Conservation (phyloP, 2,888 invertebrate species). For the Alviniconcha strummeri region DNA sequence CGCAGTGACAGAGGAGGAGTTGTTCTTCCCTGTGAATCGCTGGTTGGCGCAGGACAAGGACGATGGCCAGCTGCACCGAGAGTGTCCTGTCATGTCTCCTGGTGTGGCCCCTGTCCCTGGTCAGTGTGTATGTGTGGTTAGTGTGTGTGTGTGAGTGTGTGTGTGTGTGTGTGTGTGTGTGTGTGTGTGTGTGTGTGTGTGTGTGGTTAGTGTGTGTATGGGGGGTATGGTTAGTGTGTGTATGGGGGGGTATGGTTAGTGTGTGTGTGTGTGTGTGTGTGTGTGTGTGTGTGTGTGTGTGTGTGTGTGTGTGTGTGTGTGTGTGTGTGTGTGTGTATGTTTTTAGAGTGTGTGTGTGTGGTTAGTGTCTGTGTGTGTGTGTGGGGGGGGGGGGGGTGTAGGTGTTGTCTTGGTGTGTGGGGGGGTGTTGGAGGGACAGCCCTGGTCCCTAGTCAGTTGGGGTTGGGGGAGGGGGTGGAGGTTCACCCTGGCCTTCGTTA, state of each 20-base stretch:
- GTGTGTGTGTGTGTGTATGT: neutral
- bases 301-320: no score
- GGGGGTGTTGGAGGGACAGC: no score
- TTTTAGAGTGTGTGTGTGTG: no score
- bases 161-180: no score
- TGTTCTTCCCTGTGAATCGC: conserved; percentile 60
- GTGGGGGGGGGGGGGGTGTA: no score
- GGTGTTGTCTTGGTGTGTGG: no score
- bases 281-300: neutral
- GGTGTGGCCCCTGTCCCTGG: conserved; percentile 57
- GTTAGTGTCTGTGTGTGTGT: no score
- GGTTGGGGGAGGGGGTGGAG: no score
- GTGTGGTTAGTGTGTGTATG: no score
- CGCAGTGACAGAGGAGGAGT: conserved; percentile 55
- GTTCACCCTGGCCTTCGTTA: no score
- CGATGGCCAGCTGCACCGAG: conserved; percentile 61
- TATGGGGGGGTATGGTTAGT: conserved; percentile 43
- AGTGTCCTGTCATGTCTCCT: conserved; percentile 55
- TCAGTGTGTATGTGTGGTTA: conserved; percentile 33
- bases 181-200: neutral
- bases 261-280: neutral
- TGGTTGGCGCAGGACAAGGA: conserved; percentile 65
- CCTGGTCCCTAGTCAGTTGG: no score
- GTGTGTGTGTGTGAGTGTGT: neutral
- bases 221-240: no score